Base-by-base conservation (phyloP, 2,888 invertebrate genomes). In the Coremacera marginata region DNA sequence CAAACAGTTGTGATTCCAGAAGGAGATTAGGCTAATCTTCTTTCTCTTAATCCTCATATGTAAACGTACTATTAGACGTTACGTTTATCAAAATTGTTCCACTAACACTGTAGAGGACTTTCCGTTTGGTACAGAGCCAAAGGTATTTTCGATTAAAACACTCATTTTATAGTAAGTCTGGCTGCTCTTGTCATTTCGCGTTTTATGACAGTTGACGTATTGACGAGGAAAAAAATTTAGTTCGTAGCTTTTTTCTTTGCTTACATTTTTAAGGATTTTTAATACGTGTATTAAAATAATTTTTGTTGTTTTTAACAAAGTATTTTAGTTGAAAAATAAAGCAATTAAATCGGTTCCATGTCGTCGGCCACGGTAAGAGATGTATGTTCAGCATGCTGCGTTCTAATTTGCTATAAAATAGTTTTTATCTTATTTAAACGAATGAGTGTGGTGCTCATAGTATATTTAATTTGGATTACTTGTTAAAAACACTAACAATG, bases 361-460 rank as follows among this genome's bases (percentile, higher is more conserved):
- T 84, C 89, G 79, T 88, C 89, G 79, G 89, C 87, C 70, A 89
- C 89, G 88, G 90, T 90, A 89, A 90, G 90, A 87, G 89, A 89
- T 86, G 89, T 89, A 89, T 86, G 89, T 88, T 86, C 84, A 16
- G 62, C 76, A 75, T 77, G 77, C 31, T 78, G 49, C 75, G 67
- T 73, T 77, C 71, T 73, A 73, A 60, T 73, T 73, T 57, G 60
- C 71, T 55, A 22, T 52, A 71, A 22, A 71, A 11, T 16, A 34
- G 25, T 31, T 34, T 65, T 63, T n/a, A 27, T n/a, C 16, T 63
- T 63, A 25, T 63, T 27, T 51, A 68, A 5, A 22, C 7, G 25
- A 11, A 63, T 16, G 27, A 57, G 51, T 31, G 14, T 31, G 14
- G 22, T 22, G 1, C 34, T 71, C 14, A 11, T n/a, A 57, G 16